These are phyloP conservation scores for Xenopus borealis DNA, from an alignment of 2,113 vertebrate genomes.

Conservation along the genomic window DNA sequence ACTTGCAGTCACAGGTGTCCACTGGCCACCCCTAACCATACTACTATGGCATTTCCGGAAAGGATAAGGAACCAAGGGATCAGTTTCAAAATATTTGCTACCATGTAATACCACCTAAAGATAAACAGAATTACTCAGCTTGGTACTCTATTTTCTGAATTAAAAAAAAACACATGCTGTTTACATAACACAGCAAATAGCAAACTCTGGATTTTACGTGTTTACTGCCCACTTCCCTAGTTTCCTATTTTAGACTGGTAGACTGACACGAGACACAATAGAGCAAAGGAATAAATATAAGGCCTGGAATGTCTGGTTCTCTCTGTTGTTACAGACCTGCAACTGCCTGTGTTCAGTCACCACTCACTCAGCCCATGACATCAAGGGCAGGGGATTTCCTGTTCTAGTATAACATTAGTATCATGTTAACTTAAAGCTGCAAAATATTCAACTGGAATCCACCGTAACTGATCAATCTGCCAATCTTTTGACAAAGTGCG, in stretches of 20 bases:
- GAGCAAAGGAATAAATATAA: not conserved
- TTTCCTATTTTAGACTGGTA: not conserved
- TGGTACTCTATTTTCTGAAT: not conserved
- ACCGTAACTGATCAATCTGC: not conserved
- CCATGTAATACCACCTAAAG: not conserved
- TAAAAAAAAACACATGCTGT: not conserved
- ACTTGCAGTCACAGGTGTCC: too few species aligned
- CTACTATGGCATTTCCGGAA: too few species aligned
- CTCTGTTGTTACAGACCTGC: not conserved
- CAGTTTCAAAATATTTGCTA: not conserved
- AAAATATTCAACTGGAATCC: not conserved
- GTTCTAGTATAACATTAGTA: not conserved
- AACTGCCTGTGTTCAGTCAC: not conserved
- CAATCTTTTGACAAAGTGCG: not conserved
- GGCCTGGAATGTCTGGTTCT: not conserved
- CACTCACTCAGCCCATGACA: not conserved
- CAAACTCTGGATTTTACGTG: not conserved
- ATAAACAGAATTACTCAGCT: not conserved
- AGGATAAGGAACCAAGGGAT: too few species aligned
- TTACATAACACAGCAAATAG: not conserved
- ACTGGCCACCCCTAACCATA: too few species aligned
- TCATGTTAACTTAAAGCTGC: constrained; percentile 1
- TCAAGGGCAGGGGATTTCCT: not conserved
- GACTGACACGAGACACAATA: not conserved
- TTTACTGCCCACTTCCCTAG: not conserved